Percentiles rank a stretch among this genome's conserved stretches.
These are phyloP conservation scores for Nipponacmea schrenckii DNA, from an alignment of 2,888 invertebrate species.

Conservation along the genomic window DNA sequence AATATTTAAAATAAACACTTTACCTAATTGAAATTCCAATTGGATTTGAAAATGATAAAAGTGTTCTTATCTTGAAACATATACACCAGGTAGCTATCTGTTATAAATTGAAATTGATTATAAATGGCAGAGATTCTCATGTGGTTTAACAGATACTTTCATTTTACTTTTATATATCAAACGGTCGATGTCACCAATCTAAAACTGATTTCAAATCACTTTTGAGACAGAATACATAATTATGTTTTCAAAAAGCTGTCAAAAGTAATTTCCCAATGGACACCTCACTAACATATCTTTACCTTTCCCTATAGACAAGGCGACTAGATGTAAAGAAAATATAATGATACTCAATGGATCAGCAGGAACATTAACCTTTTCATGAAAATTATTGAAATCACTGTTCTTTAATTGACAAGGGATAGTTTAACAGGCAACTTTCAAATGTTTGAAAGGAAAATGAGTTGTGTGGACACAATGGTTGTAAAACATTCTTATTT, in stretches of 20 bases:
- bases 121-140: too few relatives aligned
- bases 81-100: too few relatives aligned
- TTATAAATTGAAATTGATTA: too few relatives aligned
- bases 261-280: not conserved
- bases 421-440: constrained; percentile 5
- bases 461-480: not conserved
- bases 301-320: not conserved
- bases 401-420: constrained; percentile 4
- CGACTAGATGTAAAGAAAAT: not conserved
- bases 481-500: too few relatives aligned
- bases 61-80: too few relatives aligned
- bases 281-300: constrained; percentile 1
- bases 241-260: constrained; percentile 3
- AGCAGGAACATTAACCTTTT: constrained; percentile 32
- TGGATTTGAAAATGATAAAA: too few relatives aligned
- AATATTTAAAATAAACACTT: too few relatives aligned
- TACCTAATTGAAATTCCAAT: too few relatives aligned
- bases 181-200: too few relatives aligned
- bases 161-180: too few relatives aligned
- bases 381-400: constrained; percentile 3
- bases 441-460: constrained; percentile 2
- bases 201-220: too few relatives aligned
- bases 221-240: not conserved
- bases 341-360: constrained; percentile 19
- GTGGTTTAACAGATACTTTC: too few relatives aligned